These are phyloP conservation scores for Parus major DNA, from an alignment of 2,113 vertebrate genomes.

Conservation along the genomic window DNA sequence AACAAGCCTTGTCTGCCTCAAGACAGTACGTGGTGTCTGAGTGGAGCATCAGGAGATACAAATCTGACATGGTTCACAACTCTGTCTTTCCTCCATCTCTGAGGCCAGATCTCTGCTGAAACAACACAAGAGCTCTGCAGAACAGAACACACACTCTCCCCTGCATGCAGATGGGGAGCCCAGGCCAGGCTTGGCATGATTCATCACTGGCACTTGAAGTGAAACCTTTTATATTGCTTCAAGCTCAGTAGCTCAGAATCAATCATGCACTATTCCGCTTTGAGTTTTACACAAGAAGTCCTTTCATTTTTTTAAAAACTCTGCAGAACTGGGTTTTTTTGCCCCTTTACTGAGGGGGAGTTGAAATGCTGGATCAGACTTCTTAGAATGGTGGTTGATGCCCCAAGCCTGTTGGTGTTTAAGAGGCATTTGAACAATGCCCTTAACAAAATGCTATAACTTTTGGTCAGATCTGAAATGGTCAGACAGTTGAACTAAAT, in stretches of 20 bases:
- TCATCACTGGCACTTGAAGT: slow-evolving; percentile 24
- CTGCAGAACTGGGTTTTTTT: background rate
- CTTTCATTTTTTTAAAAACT: background rate
- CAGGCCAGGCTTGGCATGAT: background rate
- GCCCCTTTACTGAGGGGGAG: background rate
- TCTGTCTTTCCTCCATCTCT: background rate
- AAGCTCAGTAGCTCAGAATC: slow-evolving; percentile 2
- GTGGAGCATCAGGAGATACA: background rate
- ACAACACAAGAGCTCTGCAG: background rate
- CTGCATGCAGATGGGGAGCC: background rate
- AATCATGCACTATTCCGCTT: background rate
- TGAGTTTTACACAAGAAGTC: background rate
- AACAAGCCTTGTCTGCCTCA: background rate
- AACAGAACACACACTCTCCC: accelerated
- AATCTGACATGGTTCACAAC: background rate
- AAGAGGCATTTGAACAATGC: background rate
- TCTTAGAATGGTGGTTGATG: background rate
- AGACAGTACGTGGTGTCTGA: background rate
- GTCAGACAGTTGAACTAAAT: background rate
- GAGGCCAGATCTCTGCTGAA: background rate
- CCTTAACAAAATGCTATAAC: background rate
- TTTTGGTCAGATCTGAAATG: background rate
- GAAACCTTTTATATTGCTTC: slow-evolving; percentile 15
- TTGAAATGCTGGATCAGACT: background rate
- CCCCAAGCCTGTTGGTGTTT: background rate